Conservation (phyloP, 2,797 vertebrate genomes). For the Brotula barbata region DNA sequence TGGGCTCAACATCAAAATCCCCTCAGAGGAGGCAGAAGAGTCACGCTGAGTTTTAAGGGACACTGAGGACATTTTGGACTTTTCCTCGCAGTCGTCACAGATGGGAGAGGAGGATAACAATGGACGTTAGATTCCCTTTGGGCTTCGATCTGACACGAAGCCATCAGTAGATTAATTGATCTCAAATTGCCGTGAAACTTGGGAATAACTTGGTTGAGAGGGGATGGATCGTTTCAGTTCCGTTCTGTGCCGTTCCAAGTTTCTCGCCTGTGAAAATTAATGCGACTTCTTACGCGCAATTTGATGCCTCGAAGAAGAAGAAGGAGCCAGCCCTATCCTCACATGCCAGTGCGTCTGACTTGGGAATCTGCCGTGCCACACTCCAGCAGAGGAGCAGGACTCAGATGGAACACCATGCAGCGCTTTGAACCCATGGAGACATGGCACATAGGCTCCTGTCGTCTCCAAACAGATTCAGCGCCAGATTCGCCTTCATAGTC, state of each 20-base stretch:
- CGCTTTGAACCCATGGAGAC: conserved; percentile 85
- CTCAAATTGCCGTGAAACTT: conserved; percentile 36
- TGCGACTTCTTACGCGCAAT: conserved; percentile 20
- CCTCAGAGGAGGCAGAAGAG: conserved; percentile 26
- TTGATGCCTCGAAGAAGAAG: conserved; percentile 45
- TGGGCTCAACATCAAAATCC: conserved; percentile 38
- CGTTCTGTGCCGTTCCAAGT: conserved; percentile 40
- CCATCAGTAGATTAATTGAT: conserved; percentile 1
- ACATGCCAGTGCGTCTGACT: conserved; percentile 46
- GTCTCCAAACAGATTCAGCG: conserved; percentile 84
- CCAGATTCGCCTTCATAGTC: conserved; percentile 87
- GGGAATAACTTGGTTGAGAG: conserved; percentile 31
- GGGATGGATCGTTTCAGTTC: conserved; percentile 6
- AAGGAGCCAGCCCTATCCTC: conserved; percentile 42
- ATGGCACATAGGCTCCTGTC: conserved; percentile 90
- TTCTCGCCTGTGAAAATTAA: conserved; percentile 44
- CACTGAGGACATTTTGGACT: conserved; percentile 35
- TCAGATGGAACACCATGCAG: conserved; percentile 78
- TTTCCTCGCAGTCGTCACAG: conserved; percentile 13
- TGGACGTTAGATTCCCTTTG: conserved; percentile 17
- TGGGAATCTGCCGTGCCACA: conserved; percentile 39
- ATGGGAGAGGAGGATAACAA: conserved; percentile 5
- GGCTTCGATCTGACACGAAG: conserved; percentile 23
- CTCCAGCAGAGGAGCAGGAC: conserved; percentile 53
- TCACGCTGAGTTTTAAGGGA: conserved; percentile 28